Percentiles rank a stretch among this genome's conserved stretches.
phyloP scores from a whole-genome alignment of 2,797 vertebrate genomes.

The Urophycis tenuis region DNA sequence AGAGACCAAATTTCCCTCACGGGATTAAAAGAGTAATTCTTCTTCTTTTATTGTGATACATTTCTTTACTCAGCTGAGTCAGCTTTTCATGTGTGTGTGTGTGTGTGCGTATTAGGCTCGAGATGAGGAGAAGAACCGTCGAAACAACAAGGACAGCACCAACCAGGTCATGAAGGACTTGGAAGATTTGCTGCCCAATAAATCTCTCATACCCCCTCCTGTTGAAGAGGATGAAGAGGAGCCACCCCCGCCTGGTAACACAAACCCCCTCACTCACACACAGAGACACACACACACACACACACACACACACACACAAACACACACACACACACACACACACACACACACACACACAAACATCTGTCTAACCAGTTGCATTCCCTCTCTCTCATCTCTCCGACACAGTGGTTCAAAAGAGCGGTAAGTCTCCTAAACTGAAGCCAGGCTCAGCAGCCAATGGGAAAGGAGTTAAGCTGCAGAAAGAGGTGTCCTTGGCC shows the following conservation, averaged over 20 bases:
- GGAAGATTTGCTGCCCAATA: constrained; percentile 74
- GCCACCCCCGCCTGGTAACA: constrained; percentile 28
- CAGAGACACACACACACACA: constrained; percentile 11
- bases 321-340: constrained; percentile 1
- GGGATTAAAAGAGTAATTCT: too few relatives aligned
- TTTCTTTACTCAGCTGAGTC: background rate
- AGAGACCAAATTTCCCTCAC: too few relatives aligned
- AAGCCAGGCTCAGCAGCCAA: constrained; percentile 55
- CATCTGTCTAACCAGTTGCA: background rate
- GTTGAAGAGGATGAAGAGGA: constrained; percentile 38
- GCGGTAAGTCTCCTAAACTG: constrained; percentile 55
- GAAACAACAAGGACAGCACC: constrained; percentile 80
- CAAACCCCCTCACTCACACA: background rate
- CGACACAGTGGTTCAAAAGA: constrained; percentile 53
- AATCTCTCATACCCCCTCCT: constrained; percentile 58
- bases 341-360: constrained; percentile 2
- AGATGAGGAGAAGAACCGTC: constrained; percentile 89
- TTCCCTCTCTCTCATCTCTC: background rate
- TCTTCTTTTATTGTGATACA: background rate
- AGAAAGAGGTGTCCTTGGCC: constrained; percentile 59
- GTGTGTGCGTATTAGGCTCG: constrained; percentile 69
- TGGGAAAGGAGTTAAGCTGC: constrained; percentile 50
- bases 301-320: constrained; percentile 8
- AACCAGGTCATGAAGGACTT: constrained; percentile 79
- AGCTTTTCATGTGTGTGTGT: background rate